These are phyloP conservation scores for Seira musarum DNA, from an alignment of 2,888 invertebrate genomes.

Conservation along the genomic window DNA sequence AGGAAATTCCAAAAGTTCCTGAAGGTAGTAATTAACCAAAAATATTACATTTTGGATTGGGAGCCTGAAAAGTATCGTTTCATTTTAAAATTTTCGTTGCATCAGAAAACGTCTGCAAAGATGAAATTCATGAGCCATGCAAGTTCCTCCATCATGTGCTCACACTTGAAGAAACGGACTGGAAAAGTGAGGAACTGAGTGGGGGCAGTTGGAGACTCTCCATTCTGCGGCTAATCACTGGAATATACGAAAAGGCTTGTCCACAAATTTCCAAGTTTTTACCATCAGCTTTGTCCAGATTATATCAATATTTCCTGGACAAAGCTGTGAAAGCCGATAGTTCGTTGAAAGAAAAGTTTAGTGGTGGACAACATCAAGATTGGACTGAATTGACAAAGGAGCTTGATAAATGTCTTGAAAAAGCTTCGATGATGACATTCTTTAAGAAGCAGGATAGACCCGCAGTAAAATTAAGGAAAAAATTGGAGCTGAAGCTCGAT, in stretches of 20 bases:
- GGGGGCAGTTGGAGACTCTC: slow-evolving; percentile 38
- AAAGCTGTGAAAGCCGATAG: slow-evolving; percentile 2
- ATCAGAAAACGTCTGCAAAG: too few relatives aligned
- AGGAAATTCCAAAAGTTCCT: slow-evolving; percentile 32
- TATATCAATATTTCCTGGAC: slow-evolving; percentile 24
- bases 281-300: slow-evolving; percentile 21
- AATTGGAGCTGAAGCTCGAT: slow-evolving; percentile 18
- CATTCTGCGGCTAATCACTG: slow-evolving; percentile 17
- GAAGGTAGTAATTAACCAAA: background rate
- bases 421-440: slow-evolving; percentile 35
- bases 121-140: slow-evolving; percentile 2
- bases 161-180: slow-evolving; percentile 22
- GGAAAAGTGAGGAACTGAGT: slow-evolving; percentile 21
- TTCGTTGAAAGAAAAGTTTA: slow-evolving; percentile 29
- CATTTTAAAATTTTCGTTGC: too few relatives aligned
- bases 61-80: too few relatives aligned
- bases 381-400: slow-evolving; percentile 31
- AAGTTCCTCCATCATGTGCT: slow-evolving; percentile 17
- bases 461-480: slow-evolving; percentile 23
- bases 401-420: slow-evolving; percentile 25
- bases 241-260: slow-evolving; percentile 30
- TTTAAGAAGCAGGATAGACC: slow-evolving; percentile 30
- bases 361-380: slow-evolving; percentile 8
- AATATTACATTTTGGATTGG: too few relatives aligned
- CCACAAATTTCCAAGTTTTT: slow-evolving; percentile 38